These are phyloP conservation scores for Pygmarrhopalites habei DNA, from an alignment of 1,140 invertebrate species.

Conservation along the genomic window DNA sequence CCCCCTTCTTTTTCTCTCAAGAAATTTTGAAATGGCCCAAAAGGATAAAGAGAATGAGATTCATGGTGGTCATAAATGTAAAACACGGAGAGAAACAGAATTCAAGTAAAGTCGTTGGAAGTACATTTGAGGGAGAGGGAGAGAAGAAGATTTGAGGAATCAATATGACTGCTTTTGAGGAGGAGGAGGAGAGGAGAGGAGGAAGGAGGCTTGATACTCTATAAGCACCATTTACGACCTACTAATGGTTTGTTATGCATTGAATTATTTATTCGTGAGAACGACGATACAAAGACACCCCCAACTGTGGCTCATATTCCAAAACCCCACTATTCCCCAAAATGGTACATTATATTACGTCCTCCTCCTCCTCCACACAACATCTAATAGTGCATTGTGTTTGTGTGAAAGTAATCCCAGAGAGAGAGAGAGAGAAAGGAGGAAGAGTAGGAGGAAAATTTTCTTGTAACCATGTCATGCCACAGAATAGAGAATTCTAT, in stretches of 20 bases:
- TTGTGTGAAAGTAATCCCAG: too few relatives aligned
- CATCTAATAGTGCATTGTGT: too few relatives aligned
- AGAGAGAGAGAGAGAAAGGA: neutral
- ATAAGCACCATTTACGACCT: conserved; percentile 26
- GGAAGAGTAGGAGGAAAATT: neutral
- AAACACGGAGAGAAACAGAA: too few relatives aligned
- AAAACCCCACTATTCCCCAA: too few relatives aligned
- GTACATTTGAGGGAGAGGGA: neutral
- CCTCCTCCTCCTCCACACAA: too few relatives aligned
- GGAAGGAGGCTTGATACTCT: too few relatives aligned
- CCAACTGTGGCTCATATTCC: neutral
- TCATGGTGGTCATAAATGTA: too few relatives aligned
- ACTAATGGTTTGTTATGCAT: conserved; percentile 27
- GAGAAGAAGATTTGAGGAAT: conserved; percentile 3
- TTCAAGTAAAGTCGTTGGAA: too few relatives aligned
- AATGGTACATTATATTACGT: too few relatives aligned
- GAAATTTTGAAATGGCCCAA: too few relatives aligned
- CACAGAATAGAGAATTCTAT: neutral
- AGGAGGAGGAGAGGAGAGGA: conserved; percentile 20
- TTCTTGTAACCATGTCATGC: neutral
- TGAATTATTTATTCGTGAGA: conserved; percentile 30
- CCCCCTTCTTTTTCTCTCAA: too few relatives aligned
- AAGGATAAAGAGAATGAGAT: too few relatives aligned
- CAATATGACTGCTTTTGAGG: conserved; percentile 22
- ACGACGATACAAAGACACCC: conserved; percentile 8